A percentile compares a stretch with the other conserved stretches of the same genome.
These are phyloP conservation scores for Cephonodes hylas DNA, from an alignment of 2,888 invertebrate genomes.

Conservation along the genomic window DNA sequence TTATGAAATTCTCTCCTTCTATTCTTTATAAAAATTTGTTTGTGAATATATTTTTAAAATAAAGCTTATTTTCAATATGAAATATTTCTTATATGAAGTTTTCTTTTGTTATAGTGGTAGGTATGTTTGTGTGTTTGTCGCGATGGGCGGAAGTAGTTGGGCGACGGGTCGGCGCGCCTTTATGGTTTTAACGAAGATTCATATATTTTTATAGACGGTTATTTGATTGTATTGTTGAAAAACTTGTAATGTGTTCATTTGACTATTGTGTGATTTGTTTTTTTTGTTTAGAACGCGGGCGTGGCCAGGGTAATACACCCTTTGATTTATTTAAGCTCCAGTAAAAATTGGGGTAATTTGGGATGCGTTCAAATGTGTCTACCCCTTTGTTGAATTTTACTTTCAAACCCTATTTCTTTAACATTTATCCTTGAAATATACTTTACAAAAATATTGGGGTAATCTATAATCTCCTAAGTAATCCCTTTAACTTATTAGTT, in stretches of 20 bases:
- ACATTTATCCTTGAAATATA: too few relatives aligned
- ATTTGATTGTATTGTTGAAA: constrained; percentile 4
- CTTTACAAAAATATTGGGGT: neutral
- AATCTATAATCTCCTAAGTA: neutral
- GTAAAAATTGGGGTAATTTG: neutral
- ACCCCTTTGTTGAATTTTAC: neutral
- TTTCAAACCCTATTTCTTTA: too few relatives aligned
- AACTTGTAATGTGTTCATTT: neutral
- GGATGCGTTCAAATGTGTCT: neutral
- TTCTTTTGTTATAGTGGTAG: neutral
- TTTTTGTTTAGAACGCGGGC: neutral
- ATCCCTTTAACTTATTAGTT: neutral
- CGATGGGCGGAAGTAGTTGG: neutral
- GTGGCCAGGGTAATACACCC: neutral
- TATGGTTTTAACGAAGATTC: neutral
- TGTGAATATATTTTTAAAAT: constrained; percentile 7
- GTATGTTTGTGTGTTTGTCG: neutral
- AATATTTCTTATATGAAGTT: neutral
- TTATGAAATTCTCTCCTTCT: neutral
- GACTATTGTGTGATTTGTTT: neutral
- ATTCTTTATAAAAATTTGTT: constrained; percentile 6
- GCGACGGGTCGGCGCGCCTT: neutral
- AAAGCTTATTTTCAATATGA: constrained; percentile 8
- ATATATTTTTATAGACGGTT: constrained; percentile 7
- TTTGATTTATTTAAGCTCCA: too few relatives aligned